Evolutionary conservation across 2,113 vertebrate genomes (phyloP), one percentile per base, ranked within the genome.

Genomic region (Gadus chalcogrammus): DNA sequence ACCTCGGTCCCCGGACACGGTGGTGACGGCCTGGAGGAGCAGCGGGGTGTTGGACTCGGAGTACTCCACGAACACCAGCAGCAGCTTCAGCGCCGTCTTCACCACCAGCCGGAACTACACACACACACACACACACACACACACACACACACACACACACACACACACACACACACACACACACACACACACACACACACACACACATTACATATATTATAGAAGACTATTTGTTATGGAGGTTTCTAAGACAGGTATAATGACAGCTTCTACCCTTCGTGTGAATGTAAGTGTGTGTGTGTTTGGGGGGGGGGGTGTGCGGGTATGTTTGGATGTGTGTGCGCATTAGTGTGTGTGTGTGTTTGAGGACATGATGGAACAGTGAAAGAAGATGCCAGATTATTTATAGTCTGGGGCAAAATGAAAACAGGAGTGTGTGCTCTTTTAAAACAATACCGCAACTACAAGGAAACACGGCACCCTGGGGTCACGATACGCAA

Each of bases 51-150:
- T 99, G 58, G 94, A 92, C 80, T 96, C 96, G 0, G 95, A 94
- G 71, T 99, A 99, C 75, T 99, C 97, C 85, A 97, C 96, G 74
- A 98, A 98, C 83, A 99, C 95, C 66, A 99, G 90, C 82, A 98
- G 88, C 74, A 99, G 91, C 85, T 98, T 98, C 87, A 98, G 84
- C 0, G 96, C 92, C 0, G 96, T 98, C 87, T 98, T 98, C 72
- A 98, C 94, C 80, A 98, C 97, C 76, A 99, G 80, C 15, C 97
- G 96, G 82, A 98, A 98, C 97, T 98, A 64, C 42, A 48, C 42
- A 48, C 42, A 48, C 42, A 48, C 64, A 65, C 31, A 35, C 31
- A 35, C 31, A 35, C 31, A 35, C 38, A 42, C 64, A 64, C 63
- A 62, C 16, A 62, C 16, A 31, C 8, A n/a, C 55, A 63, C 17